These are phyloP conservation scores for Verasper variegatus DNA, from an alignment of 2,113 vertebrate species.

Conservation along the genomic window DNA sequence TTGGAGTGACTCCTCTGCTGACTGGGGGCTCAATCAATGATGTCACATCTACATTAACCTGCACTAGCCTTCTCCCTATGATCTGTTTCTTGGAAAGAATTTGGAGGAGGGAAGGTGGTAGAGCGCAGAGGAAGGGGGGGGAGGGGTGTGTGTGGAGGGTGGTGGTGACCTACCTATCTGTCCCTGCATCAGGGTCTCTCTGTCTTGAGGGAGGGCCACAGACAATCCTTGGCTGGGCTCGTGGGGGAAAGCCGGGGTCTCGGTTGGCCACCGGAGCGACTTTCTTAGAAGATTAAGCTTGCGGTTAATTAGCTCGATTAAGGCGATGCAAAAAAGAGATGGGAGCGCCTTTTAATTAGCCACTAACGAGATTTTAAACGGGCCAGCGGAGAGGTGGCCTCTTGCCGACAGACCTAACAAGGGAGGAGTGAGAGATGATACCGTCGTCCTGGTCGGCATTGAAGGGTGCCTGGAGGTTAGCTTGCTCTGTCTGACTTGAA, in stretches of 20 bases:
- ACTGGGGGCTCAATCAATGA: slow-evolving; percentile 49
- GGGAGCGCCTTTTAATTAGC: slow-evolving; percentile 83
- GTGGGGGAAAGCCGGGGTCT: slow-evolving; percentile 63
- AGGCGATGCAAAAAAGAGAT: slow-evolving; percentile 76
- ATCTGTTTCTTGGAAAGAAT: slow-evolving; percentile 62
- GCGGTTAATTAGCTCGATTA: slow-evolving; percentile 83
- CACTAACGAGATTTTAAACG: slow-evolving; percentile 83
- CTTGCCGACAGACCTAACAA: slow-evolving; percentile 70
- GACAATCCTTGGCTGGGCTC: slow-evolving; percentile 74
- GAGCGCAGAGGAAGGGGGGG: slow-evolving; percentile 21
- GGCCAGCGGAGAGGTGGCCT: slow-evolving; percentile 78
- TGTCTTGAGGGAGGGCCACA: slow-evolving; percentile 71
- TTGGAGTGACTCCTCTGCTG: slow-evolving; percentile 23
- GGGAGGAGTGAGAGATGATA: slow-evolving; percentile 55
- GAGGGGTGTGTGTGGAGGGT: neutral
- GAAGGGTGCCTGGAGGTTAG: slow-evolving; percentile 60
- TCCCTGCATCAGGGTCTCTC: slow-evolving; percentile 65
- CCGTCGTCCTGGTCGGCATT: slow-evolving; percentile 50
- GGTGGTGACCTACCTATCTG: slow-evolving; percentile 74
- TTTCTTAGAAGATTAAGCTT: slow-evolving; percentile 81
- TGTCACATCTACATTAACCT: slow-evolving; percentile 68
- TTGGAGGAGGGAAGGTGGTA: slow-evolving; percentile 43
- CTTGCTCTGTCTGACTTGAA: slow-evolving; percentile 40
- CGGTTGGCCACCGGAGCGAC: slow-evolving; percentile 70
- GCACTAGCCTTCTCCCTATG: slow-evolving; percentile 30